Evolutionary conservation across 2,797 vertebrate species (phyloP), one percentile per base, ranked within the genome.

Genomic region (Argyrosomus regius): DNA sequence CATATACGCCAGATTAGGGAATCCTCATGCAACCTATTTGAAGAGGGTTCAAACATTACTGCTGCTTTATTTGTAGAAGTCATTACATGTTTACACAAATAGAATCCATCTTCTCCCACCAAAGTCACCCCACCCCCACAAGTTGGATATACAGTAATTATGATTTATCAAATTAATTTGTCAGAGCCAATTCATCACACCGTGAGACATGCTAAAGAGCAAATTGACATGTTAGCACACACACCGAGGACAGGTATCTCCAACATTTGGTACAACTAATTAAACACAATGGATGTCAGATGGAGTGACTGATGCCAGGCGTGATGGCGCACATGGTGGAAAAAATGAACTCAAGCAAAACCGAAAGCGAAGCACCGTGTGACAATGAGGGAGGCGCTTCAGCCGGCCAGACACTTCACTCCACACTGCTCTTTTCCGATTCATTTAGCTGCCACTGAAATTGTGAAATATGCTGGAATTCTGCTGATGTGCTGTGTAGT

Each of bases 221-320:
- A 80, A 87, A 88, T 85, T 92, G 91, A 91, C 89, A 91, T 80
- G 87, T 90, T 90, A 84, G 83, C 83, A 87, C 67, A 76, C 81
- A 69, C 80, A 74, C 61, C 16, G 69, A 78, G 78, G 88, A 92
- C 84, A 93, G 86, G 89, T 93, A 91, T 89, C 81, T 77, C 66
- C 87, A 91, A 88, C 81, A 88, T 88, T 87, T 84, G 82, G 80
- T 86, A 82, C 80, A 91, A 89, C 91, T 94, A 94, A 94, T 92
- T 92, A 88, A 89, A 90, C 63, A 86, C 74, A 85, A 72, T 80
- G 71, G 75, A 83, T 82, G 84, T 88, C 88, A 87, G 84, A 70
- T 46, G 31, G 82, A 87, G 83, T 91, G 87, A 92, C 84, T 88
- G 90, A 93, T 84, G 88, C 77, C 78, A 64, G 80, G 82, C 66